These are phyloP conservation scores for Gadus macrocephalus DNA, from an alignment of 2,113 vertebrate species.

Conservation along the genomic window DNA sequence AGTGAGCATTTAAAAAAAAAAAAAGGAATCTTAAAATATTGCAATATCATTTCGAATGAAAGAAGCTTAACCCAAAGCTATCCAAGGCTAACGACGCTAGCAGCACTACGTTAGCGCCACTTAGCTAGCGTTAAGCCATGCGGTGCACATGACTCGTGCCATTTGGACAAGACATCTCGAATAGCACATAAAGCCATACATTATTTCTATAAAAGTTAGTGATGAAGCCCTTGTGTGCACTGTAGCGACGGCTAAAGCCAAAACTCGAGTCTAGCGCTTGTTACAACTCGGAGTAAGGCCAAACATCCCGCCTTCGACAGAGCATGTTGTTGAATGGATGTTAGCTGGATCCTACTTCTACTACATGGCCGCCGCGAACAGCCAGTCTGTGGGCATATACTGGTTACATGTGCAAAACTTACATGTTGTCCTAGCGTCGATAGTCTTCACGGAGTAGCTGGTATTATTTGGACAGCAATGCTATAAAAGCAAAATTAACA, in stretches of 20 bases:
- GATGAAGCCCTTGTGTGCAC: too few relatives aligned
- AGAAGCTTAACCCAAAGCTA: conserved; percentile 22
- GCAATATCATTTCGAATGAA: not conserved
- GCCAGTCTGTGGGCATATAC: not conserved
- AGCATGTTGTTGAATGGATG: conserved; percentile 49
- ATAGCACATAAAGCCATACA: too few relatives aligned
- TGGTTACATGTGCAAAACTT: conserved; percentile 36
- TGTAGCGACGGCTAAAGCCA: too few relatives aligned
- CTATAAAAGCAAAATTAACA: conserved; percentile 6
- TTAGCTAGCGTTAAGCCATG: conserved; percentile 42
- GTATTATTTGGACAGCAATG: not conserved
- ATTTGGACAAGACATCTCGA: not conserved
- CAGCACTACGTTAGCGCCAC: not conserved
- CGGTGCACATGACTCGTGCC: conserved; percentile 38
- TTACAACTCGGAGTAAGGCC: conserved; percentile 29
- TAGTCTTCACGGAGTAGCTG: not conserved
- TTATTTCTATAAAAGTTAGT: too few relatives aligned
- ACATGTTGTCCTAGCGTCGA: conserved; percentile 46
- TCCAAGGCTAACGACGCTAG: conserved; percentile 41
- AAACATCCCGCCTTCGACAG: conserved; percentile 58
- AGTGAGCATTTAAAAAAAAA: not conserved
- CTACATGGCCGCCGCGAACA: too few relatives aligned
- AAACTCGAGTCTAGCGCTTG: too few relatives aligned
- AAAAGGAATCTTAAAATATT: not conserved
- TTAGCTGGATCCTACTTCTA: conserved; percentile 23